Base-by-base conservation (phyloP, 2,888 invertebrate species). In the Ptilodon capucinus region DNA sequence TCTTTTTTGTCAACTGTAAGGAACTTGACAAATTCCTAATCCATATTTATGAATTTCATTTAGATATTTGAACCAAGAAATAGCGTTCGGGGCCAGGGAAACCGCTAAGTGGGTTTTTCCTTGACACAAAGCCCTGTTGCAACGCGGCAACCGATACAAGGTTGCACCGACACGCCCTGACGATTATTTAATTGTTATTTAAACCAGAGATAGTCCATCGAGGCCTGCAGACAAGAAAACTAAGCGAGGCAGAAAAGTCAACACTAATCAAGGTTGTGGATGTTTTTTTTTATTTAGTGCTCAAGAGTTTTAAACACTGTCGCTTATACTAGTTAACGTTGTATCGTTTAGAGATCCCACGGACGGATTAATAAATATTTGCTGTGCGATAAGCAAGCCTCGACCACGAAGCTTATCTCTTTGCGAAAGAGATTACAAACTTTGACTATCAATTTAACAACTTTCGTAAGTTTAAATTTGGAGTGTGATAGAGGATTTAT, bases 111-210 rank as follows among this genome's bases (percentile, higher is more conserved):
- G 78, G 85, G 83, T 77, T 85, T 90, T 87, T 85, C 90, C 90
- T 91, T 91, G 90, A 91, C 90, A 89, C 85, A 80, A 73, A 81
- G 83, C 83, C 78, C 84, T 86, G 87, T 88, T 89, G 89, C 86
- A 89, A 88, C 84, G 81, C 80, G 78, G 81, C 82, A 84, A 87
- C 79, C 76, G 82, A 84, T 73, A 86, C 90, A 91, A 91, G 90
- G 90, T 87, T 85, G 74, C 73, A 58, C 71, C 79, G 89, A 90
- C 86, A 90, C 86, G 90, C 90, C 90, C 88, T 88, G 79, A 77
- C 86, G 79, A 84, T 88, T 88, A 87, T 88, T 86, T 87, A 88
- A 89, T 88, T 89, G 85, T 87, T 85, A 86, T 85, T 88, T 81
- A 85, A 86, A 81, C 76, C 76, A 75, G 72, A 79, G 80, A 85